Percentiles rank a stretch among this genome's conserved stretches.
phyloP scores from a whole-genome alignment of 2,113 vertebrate species.

The Nymphicus hollandicus region DNA sequence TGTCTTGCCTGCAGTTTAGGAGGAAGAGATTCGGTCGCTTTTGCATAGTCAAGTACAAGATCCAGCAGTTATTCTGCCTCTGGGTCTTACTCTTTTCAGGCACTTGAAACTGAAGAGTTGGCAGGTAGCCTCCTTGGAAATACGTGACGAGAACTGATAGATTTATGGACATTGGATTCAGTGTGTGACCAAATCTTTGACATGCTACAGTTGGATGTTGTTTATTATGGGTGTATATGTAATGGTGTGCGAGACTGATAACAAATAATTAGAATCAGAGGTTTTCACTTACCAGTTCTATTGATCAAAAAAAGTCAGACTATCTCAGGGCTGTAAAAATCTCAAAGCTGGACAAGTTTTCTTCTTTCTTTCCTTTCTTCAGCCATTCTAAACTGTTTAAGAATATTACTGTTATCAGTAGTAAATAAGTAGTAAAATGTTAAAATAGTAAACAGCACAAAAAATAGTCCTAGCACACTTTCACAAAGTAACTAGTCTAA shows the following conservation, averaged over 20 bases:
- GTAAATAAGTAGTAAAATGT: background rate
- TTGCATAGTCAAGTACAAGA: background rate
- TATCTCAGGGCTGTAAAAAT: background rate
- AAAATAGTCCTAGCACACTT: background rate
- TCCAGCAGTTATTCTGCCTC: background rate
- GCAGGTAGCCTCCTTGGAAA: background rate
- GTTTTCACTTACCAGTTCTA: background rate
- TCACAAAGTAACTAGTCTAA: background rate
- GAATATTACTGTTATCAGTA: background rate
- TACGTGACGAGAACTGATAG: background rate
- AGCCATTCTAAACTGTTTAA: background rate
- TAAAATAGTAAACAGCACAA: background rate
- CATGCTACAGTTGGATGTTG: background rate
- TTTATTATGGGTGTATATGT: background rate
- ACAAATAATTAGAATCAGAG: background rate
- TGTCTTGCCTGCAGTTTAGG: background rate
- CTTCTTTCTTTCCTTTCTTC: background rate
- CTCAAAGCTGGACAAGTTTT: background rate
- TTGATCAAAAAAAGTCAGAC: background rate
- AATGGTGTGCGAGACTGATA: rapidly evolving
- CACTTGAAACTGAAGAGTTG: background rate
- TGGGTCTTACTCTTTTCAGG: background rate
- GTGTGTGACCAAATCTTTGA: background rate
- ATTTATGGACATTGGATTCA: rapidly evolving
- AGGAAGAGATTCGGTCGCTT: background rate